These are phyloP conservation scores for Willowsia nigromaculata DNA, from an alignment of 2,888 invertebrate genomes.

Conservation along the genomic window DNA sequence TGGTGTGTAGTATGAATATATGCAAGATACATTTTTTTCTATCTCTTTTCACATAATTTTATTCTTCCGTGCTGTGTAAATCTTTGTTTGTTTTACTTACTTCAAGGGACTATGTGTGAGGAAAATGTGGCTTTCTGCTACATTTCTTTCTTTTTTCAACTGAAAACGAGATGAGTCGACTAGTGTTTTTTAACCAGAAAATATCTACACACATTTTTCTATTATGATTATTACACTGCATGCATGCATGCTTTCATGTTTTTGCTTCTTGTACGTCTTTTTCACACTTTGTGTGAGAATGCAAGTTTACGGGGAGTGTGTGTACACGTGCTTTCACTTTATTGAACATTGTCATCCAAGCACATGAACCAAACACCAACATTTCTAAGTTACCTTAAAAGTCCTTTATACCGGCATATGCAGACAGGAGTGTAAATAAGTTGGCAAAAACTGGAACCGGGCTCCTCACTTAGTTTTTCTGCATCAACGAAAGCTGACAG, in stretches of 20 bases:
- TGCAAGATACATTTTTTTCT: neutral
- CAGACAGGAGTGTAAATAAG: too few relatives aligned
- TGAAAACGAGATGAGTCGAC: conserved; percentile 40
- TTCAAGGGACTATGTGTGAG: conserved; percentile 10
- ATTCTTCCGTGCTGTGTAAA: conserved; percentile 2
- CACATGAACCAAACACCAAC: neutral
- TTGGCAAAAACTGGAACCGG: too few relatives aligned
- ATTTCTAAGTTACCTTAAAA: neutral
- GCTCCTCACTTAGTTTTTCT: too few relatives aligned
- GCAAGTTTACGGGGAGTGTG: neutral
- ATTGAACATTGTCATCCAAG: neutral
- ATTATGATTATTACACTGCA: neutral
- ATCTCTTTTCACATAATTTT: neutral
- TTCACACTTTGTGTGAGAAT: neutral
- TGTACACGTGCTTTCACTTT: neutral
- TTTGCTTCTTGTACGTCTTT: neutral
- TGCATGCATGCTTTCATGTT: neutral
- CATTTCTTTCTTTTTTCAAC: conserved; percentile 48
- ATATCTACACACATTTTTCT: neutral
- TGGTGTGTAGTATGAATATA: neutral
- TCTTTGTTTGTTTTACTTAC: conserved; percentile 54
- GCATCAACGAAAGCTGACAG: neutral
- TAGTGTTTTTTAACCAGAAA: neutral
- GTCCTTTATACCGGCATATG: neutral
- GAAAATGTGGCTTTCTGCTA: conserved; percentile 64